Base-by-base conservation (phyloP, 2,797 vertebrate genomes). In the Chiloscyllium punctatum region DNA sequence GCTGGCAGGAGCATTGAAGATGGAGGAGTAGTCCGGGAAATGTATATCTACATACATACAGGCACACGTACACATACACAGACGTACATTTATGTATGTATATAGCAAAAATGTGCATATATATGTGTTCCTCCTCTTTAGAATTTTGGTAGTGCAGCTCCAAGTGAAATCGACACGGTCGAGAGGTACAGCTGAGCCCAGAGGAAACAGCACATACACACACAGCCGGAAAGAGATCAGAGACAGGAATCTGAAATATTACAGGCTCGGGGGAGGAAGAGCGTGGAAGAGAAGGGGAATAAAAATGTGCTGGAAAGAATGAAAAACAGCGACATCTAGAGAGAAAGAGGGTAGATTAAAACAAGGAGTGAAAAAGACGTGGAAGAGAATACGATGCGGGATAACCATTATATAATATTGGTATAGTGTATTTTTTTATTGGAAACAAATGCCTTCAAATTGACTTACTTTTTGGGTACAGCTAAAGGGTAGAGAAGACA, bases 151-250 rank as follows among this genome's bases (percentile, higher is more conserved):
- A 37, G 42, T n/a, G 79, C 37, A 15, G n/a, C 30, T 57, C 30
- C 71, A 48, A 79, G 51, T 74, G 77, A 33, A 82, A 82, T 95
- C 68, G 33, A 95, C 79, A 77, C 30, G 96, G 96, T 96, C 96
- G 95, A 95, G 95, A 96, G 96, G 96, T 96, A 95, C 33, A 84
- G 79, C 95, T 95, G 96, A 97, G 96, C 96, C 97, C 96, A 96
- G 95, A 88, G 96, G 98, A 98, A 98, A 98, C 98, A 97, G 96
- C 96, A 97, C 97, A 95, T 96, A 96, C 96, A 97, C 96, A 97
- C 97, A 97, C 97, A 98, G 98, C 98, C 98, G 98, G 98, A 98
- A 98, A 98, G 97, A 96, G 97, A 97, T 95, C 96, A 97, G 71
- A 72, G 97, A 96, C 90, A 97, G 96, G 96, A 96, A 96, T 96